Conservation (phyloP, 2,888 invertebrate species). For the Pandemis heparana region DNA sequence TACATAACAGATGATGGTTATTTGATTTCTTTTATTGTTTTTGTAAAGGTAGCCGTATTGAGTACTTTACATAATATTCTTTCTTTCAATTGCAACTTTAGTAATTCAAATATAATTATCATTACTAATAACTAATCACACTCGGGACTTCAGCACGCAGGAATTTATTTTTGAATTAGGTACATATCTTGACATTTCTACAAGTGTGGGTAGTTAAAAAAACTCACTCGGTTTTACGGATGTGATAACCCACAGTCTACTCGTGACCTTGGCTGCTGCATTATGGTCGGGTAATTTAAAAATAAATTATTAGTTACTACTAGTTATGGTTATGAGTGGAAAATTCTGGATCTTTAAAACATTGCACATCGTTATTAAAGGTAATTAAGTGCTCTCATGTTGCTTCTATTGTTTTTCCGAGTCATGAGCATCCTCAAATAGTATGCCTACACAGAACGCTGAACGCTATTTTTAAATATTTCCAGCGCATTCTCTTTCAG, state of each 20-base stretch:
- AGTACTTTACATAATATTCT: background rate
- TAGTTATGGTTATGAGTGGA: too few relatives aligned
- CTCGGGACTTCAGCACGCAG: too few relatives aligned
- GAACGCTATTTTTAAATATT: constrained; percentile 13
- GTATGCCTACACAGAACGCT: background rate
- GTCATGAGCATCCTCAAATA: background rate
- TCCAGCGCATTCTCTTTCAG: constrained; percentile 25
- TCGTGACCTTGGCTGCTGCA: too few relatives aligned
- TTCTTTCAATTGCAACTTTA: background rate
- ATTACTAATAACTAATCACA: too few relatives aligned
- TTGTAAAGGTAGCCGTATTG: background rate
- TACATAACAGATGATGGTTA: constrained; percentile 11
- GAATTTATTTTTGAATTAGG: too few relatives aligned
- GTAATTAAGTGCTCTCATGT: background rate
- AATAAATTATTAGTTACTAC: too few relatives aligned
- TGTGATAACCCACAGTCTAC: too few relatives aligned
- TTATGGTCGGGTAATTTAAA: too few relatives aligned
- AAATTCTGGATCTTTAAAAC: too few relatives aligned
- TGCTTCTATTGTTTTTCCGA: constrained; percentile 3
- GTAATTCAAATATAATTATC: background rate
- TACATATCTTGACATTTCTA: too few relatives aligned
- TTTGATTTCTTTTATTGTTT: constrained; percentile 12
- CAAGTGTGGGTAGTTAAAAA: too few relatives aligned
- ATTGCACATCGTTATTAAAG: background rate
- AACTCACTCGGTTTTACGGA: too few relatives aligned